Percentiles rank a stretch among this genome's conserved stretches.
Conservation (phyloP, 2,113 vertebrate genomes). For the Orientallactaga bullata region DNA sequence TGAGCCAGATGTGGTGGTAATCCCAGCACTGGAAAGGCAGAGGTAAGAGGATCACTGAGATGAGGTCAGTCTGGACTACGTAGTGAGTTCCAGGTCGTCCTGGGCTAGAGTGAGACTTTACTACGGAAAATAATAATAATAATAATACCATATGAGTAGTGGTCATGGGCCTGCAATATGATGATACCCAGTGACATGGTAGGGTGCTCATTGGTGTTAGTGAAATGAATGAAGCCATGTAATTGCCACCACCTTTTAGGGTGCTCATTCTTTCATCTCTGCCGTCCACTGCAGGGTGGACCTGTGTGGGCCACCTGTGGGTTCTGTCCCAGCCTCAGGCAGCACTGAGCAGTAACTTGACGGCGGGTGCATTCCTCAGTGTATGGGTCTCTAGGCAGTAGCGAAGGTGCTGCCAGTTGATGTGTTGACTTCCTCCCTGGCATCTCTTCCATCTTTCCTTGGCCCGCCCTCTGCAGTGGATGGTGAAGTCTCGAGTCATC, state of each 20-base stretch:
- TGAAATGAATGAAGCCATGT: not conserved
- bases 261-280: not conserved
- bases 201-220: not conserved
- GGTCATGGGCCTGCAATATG: no score
- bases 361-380: not conserved
- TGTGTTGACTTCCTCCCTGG: not conserved
- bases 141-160: not conserved
- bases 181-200: no score
- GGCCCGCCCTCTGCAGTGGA: constrained; percentile 87
- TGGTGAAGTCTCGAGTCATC: constrained; percentile 91
- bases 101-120: not conserved
- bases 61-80: not conserved
- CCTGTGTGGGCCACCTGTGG: not conserved
- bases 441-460: not conserved
- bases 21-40: not conserved
- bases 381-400: not conserved
- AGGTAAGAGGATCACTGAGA: no score
- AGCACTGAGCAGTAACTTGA: not conserved
- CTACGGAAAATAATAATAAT: no score
- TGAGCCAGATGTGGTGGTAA: not conserved
- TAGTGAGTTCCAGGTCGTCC: no score
- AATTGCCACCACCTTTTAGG: not conserved
- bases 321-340: not conserved
- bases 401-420: not conserved
- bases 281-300: not conserved